These are phyloP conservation scores for Allolobophora icterica DNA, from an alignment of 2,888 invertebrate genomes.

Conservation along the genomic window DNA sequence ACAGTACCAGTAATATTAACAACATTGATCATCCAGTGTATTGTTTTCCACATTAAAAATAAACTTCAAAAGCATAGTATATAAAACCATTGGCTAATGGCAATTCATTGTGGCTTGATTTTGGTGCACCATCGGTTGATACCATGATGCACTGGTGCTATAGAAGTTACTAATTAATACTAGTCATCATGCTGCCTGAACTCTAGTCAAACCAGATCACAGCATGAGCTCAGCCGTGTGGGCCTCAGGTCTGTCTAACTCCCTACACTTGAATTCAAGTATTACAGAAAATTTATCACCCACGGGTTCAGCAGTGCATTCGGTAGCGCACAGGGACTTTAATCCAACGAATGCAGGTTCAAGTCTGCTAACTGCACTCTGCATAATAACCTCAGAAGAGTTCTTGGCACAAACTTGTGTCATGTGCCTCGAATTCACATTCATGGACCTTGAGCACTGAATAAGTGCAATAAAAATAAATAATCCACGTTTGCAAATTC, in stretches of 20 bases:
- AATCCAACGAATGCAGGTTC: background rate
- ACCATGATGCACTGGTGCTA: background rate
- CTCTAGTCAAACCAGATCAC: background rate
- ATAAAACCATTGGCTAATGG: too few species aligned
- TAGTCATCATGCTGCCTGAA: background rate
- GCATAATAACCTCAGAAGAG: background rate
- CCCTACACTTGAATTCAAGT: background rate
- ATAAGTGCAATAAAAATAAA: background rate
- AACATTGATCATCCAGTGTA: background rate
- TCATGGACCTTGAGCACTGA: too few species aligned
- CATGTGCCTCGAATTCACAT: background rate
- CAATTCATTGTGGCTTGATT: too few species aligned
- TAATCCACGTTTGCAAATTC: background rate
- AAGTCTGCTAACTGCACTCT: background rate
- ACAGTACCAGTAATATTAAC: background rate
- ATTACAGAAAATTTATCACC: background rate
- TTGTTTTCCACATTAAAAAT: background rate
- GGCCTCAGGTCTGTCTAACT: background rate
- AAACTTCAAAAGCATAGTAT: background rate
- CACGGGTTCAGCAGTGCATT: background rate
- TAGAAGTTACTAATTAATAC: background rate
- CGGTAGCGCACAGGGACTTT: background rate
- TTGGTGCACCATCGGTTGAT: too few species aligned
- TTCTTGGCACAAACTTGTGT: background rate
- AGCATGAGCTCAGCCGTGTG: background rate